phyloP scores from a whole-genome alignment of 2,888 invertebrate genomes.

The Trachelus stipa region DNA sequence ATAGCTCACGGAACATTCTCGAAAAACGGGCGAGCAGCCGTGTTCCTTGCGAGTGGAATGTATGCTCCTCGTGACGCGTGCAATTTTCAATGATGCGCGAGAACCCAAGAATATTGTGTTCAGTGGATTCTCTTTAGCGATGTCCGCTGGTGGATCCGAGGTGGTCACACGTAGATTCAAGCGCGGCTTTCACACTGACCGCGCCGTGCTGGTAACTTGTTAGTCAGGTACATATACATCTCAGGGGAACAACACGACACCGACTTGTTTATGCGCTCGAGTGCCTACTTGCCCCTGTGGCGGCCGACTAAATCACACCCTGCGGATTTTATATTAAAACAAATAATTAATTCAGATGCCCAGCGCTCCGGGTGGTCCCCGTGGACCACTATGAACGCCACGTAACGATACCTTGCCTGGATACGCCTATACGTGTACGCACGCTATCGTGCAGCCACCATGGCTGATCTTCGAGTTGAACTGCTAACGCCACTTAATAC shows the following conservation, averaged over 20 bases:
- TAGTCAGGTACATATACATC: conserved; percentile 40
- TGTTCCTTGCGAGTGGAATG: conserved; percentile 12
- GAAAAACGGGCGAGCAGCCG: not conserved
- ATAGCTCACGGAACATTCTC: not conserved
- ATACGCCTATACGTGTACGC: conserved; percentile 13
- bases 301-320: conserved; percentile 64
- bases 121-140: conserved; percentile 32
- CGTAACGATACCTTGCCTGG: conserved; percentile 27
- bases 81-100: conserved; percentile 38
- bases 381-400: conserved; percentile 16
- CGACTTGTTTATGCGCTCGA: conserved; percentile 62
- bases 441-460: not conserved
- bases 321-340: conserved; percentile 66
- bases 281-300: conserved; percentile 50
- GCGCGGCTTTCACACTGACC: conserved; percentile 34
- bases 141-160: not conserved
- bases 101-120: conserved; percentile 38
- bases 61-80: conserved; percentile 31
- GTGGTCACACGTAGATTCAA: conserved; percentile 20
- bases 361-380: conserved; percentile 61
- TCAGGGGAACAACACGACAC: conserved; percentile 47
- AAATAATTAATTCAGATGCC: conserved; percentile 66
- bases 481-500: not conserved
- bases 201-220: conserved; percentile 46
- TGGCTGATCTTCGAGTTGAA: not conserved